Percentiles rank a stretch among this genome's conserved stretches.
phyloP scores from a whole-genome alignment of 2,113 vertebrate species.

The Vanacampus margaritifer region DNA sequence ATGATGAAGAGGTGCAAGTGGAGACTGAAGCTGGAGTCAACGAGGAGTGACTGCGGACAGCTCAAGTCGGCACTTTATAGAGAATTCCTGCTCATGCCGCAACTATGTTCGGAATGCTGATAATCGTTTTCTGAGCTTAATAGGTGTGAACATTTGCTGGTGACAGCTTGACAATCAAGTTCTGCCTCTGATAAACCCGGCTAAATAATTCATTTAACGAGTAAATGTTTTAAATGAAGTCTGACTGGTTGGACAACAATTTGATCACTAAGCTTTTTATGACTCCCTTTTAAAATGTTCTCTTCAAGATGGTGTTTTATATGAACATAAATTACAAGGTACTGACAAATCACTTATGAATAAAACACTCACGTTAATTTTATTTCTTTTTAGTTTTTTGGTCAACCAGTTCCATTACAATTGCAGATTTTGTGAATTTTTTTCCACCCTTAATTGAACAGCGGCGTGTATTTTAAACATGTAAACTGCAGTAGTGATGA shows the following conservation, averaged over 20 bases:
- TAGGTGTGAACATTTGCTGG: slow-evolving; percentile 18
- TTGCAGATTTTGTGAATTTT: neutral
- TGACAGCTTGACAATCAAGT: slow-evolving; percentile 19
- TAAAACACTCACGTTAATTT: neutral
- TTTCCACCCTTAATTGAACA: neutral
- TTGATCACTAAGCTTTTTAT: neutral
- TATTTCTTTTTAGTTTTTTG: too few species aligned
- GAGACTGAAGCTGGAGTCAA: neutral
- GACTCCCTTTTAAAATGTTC: neutral
- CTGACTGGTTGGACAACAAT: neutral
- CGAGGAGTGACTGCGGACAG: slow-evolving; percentile 1
- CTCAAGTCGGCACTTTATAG: slow-evolving; percentile 27
- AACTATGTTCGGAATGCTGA: slow-evolving; percentile 21
- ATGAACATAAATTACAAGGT: neutral
- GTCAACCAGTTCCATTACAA: neutral
- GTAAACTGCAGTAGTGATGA: too few species aligned
- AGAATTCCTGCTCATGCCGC: neutral
- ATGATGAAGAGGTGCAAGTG: slow-evolving; percentile 28
- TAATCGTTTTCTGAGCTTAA: slow-evolving; percentile 7
- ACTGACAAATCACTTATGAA: neutral
- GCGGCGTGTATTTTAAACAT: too few species aligned
- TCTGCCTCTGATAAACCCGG: neutral
- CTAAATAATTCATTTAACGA: neutral
- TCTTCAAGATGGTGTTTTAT: neutral
- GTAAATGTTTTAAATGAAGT: neutral